A percentile compares a stretch with the other conserved stretches of the same genome.
Conservation (phyloP, 2,888 invertebrate species). For the Microctonus aethiopoides region DNA sequence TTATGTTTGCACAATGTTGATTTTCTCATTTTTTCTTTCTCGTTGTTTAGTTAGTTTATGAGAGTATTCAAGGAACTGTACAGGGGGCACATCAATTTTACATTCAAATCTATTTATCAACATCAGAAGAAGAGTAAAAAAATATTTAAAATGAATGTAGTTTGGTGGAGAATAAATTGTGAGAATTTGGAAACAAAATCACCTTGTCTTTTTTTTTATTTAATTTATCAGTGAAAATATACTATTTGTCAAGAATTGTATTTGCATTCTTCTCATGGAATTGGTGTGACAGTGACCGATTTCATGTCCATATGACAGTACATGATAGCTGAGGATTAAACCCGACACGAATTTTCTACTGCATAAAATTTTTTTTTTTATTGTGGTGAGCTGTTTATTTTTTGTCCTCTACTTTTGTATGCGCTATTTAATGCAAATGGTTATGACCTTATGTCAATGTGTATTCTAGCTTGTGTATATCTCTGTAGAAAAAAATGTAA, state of each 20-base stretch:
- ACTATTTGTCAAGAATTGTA: background rate
- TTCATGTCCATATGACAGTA: background rate
- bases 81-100: background rate
- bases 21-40: background rate
- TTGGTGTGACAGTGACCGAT: background rate
- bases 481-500: background rate
- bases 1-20: background rate
- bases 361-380: background rate
- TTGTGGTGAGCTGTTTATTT: background rate
- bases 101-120: background rate
- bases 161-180: background rate
- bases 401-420: background rate
- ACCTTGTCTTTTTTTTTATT: background rate
- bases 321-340: background rate
- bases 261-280: conserved; percentile 4
- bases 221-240: background rate
- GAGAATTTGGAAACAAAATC: conserved; percentile 6
- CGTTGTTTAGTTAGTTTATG: background rate
- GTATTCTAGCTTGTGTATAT: background rate
- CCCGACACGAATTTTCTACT: background rate
- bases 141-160: background rate
- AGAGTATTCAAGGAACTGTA: background rate
- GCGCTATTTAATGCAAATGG: background rate
- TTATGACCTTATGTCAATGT: background rate
- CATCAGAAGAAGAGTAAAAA: background rate